phyloP scores from a whole-genome alignment of 2,888 invertebrate genomes.

The Campoletis raptor region DNA sequence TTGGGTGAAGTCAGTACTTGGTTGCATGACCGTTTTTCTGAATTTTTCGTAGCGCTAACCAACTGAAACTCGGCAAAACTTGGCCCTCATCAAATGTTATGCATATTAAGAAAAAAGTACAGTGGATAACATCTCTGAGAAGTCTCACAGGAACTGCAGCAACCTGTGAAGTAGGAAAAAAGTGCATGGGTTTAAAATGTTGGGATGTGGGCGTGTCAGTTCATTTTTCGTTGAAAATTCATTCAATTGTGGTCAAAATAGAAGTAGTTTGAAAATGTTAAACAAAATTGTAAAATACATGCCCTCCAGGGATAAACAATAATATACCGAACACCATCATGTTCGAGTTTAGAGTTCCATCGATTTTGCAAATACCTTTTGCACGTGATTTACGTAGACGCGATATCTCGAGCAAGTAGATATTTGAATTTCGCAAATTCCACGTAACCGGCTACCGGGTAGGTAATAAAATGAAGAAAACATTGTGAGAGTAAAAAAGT shows the following conservation, averaged over 20 bases:
- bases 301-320: neutral
- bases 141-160: no score
- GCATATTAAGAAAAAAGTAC: no score
- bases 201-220: neutral
- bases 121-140: no score
- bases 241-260: neutral
- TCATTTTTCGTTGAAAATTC: neutral
- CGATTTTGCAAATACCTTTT: constrained; percentile 1
- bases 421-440: constrained; percentile 73
- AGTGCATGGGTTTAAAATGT: no score
- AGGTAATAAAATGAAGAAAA: constrained; percentile 18
- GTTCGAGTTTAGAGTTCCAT: neutral
- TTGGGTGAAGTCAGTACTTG: no score
- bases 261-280: neutral
- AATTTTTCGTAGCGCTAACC: no score
- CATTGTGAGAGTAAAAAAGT: constrained; percentile 21
- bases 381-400: constrained; percentile 28
- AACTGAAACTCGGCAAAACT: no score
- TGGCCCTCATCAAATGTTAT: no score
- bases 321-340: neutral
- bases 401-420: constrained; percentile 47
- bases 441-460: constrained; percentile 58
- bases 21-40: no score
- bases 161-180: no score
- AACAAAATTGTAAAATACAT: neutral